phyloP scores from a whole-genome alignment of 2,797 vertebrate species.

The Echiichthys vipera region DNA sequence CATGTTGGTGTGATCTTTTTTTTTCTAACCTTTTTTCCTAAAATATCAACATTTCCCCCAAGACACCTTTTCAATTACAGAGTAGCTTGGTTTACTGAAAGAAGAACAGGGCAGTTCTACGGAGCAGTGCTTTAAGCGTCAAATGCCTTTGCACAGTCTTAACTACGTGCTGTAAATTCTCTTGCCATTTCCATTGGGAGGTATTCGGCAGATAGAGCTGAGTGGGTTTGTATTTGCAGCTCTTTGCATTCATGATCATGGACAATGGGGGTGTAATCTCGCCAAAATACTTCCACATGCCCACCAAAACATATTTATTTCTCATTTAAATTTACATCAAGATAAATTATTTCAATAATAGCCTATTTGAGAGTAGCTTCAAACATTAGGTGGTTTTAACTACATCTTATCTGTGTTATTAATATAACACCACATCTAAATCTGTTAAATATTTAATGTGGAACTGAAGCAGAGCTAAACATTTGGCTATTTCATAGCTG shows the following conservation, averaged over 20 bases:
- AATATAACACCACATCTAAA: background rate
- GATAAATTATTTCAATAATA: background rate
- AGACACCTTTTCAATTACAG: slow-evolving; percentile 23
- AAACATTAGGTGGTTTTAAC: background rate
- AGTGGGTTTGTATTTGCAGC: slow-evolving; percentile 47
- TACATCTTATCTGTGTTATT: background rate
- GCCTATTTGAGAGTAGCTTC: background rate
- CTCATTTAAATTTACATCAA: slow-evolving; percentile 10
- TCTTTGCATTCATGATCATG: slow-evolving; percentile 38
- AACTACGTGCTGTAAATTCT: slow-evolving; percentile 45
- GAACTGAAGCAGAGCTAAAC: background rate
- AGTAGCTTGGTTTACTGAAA: slow-evolving; percentile 5
- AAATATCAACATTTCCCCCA: slow-evolving; percentile 7
- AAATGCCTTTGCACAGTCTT: slow-evolving; percentile 44
- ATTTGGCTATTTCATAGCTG: slow-evolving; percentile 14
- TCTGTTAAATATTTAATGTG: background rate
- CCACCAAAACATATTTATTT: background rate
- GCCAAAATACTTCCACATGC: slow-evolving; percentile 39
- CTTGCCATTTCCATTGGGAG: slow-evolving; percentile 29
- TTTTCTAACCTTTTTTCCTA: slow-evolving; percentile 4
- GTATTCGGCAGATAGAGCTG: slow-evolving; percentile 37
- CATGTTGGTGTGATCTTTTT: slow-evolving; percentile 4
- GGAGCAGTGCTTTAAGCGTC: slow-evolving; percentile 20
- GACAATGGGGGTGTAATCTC: slow-evolving; percentile 44
- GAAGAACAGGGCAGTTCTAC: slow-evolving; percentile 1